Conservation (phyloP, 1,140 invertebrate species). For the Drepana arcuata region DNA sequence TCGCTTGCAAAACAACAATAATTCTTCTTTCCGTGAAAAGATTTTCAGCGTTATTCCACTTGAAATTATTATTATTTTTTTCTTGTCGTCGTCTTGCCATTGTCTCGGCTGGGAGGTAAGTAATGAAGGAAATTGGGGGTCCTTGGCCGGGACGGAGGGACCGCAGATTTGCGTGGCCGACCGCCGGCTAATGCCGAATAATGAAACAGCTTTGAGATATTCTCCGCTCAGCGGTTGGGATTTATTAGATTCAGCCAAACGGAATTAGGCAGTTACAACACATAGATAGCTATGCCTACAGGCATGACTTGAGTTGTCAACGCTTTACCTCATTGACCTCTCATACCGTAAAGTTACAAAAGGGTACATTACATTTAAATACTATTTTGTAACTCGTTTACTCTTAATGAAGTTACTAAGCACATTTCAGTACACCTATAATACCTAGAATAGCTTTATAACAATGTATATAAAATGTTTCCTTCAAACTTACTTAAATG, state of each 20-base stretch:
- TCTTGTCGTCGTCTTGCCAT: conserved; percentile 65
- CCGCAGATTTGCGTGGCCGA: conserved; percentile 62
- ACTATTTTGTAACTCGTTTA: too few species aligned
- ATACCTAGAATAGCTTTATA: too few species aligned
- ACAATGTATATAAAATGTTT: too few species aligned
- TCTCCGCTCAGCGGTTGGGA: conserved; percentile 38
- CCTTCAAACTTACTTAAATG: too few species aligned
- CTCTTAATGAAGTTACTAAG: too few species aligned
- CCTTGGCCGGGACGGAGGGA: conserved; percentile 38
- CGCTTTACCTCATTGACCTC: too few species aligned
- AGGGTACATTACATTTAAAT: too few species aligned
- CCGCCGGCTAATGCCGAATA: conserved; percentile 57
- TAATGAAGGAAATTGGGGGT: conserved; percentile 70
- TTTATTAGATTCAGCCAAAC: conserved; percentile 58
- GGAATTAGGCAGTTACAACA: conserved; percentile 38
- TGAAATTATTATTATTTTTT: conserved; percentile 70
- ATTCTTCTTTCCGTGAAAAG: conserved; percentile 69
- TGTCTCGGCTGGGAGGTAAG: conserved; percentile 67
- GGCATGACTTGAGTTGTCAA: too few species aligned
- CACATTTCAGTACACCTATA: too few species aligned
- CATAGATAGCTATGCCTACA: too few species aligned
- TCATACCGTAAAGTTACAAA: too few species aligned
- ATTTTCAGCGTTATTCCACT: conserved; percentile 71
- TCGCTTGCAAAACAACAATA: conserved; percentile 71
- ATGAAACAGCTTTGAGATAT: conserved; percentile 64